A percentile compares a stretch with the other conserved stretches of the same genome.
These are phyloP conservation scores for Clamator glandarius DNA, from an alignment of 2,797 vertebrate species.

Conservation along the genomic window DNA sequence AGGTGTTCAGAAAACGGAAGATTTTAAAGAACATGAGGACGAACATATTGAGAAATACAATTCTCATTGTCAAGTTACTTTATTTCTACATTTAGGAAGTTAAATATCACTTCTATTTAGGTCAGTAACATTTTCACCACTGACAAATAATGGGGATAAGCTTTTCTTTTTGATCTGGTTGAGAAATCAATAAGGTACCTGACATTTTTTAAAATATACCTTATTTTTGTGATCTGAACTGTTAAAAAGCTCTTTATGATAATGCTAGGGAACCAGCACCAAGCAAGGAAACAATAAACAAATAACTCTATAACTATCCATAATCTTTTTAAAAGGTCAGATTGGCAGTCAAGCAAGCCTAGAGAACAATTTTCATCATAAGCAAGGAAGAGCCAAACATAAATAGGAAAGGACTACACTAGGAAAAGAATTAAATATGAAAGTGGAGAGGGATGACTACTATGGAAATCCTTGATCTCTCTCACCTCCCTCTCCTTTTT, in stretches of 20 bases:
- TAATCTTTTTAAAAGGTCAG: background rate
- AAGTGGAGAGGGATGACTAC: background rate
- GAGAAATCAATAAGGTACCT: background rate
- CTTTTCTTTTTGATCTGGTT: background rate
- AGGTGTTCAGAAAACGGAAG: background rate
- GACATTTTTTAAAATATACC: background rate
- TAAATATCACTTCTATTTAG: background rate
- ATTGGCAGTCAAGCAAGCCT: background rate
- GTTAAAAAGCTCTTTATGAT: background rate
- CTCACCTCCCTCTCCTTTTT: background rate
- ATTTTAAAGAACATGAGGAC: background rate
- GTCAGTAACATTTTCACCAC: background rate
- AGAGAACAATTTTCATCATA: background rate
- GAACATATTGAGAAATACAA: background rate
- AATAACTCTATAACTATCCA: background rate
- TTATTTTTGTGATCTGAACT: background rate
- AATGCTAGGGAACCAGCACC: background rate
- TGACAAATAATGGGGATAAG: background rate
- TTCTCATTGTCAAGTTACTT: background rate
- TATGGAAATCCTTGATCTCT: background rate
- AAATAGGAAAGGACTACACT: background rate
- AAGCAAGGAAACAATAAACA: background rate
- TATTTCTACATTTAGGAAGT: background rate
- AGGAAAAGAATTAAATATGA: background rate
- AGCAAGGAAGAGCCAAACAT: background rate